Conservation (phyloP, 2,888 invertebrate species). For the Halocaridina rubra region DNA sequence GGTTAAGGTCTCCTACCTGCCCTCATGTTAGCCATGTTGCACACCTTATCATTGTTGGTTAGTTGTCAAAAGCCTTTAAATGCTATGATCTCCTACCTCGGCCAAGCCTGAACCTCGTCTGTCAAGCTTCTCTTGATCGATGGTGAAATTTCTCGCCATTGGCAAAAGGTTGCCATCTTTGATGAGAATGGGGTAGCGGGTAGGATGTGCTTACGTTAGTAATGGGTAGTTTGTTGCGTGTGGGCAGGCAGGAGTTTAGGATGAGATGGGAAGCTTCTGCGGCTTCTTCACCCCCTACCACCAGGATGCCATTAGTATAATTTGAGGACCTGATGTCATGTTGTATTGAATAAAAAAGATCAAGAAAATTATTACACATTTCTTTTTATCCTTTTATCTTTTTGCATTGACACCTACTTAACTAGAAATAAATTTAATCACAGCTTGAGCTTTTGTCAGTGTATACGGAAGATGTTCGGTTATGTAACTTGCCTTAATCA, state of each 20-base stretch:
- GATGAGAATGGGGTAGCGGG: conserved; percentile 24
- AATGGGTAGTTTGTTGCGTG: conserved; percentile 29
- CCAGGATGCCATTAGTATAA: conserved; percentile 57
- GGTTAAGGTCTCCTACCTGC: background rate
- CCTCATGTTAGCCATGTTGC: conserved; percentile 8
- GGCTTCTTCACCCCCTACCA: conserved; percentile 54
- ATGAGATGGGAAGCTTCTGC: conserved; percentile 29
- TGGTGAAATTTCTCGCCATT: too few relatives aligned
- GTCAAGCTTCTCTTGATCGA: too few relatives aligned
- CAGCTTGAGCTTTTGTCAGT: too few relatives aligned
- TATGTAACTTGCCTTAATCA: too few relatives aligned
- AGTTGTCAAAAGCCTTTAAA: too few relatives aligned
- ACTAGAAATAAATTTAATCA: too few relatives aligned
- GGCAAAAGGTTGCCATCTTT: background rate
- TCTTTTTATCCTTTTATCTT: background rate
- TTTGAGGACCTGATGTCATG: conserved; percentile 61
- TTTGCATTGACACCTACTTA: background rate
- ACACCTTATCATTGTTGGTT: too few relatives aligned
- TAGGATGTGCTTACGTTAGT: conserved; percentile 14
- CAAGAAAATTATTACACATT: conserved; percentile 24
- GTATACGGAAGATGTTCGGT: too few relatives aligned
- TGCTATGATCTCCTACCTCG: too few relatives aligned
- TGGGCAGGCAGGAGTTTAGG: conserved; percentile 25
- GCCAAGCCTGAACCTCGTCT: too few relatives aligned
- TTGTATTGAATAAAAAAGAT: conserved; percentile 61